Base-by-base conservation (phyloP, 2,797 vertebrate genomes). In the Orientallactaga sibirica region DNA sequence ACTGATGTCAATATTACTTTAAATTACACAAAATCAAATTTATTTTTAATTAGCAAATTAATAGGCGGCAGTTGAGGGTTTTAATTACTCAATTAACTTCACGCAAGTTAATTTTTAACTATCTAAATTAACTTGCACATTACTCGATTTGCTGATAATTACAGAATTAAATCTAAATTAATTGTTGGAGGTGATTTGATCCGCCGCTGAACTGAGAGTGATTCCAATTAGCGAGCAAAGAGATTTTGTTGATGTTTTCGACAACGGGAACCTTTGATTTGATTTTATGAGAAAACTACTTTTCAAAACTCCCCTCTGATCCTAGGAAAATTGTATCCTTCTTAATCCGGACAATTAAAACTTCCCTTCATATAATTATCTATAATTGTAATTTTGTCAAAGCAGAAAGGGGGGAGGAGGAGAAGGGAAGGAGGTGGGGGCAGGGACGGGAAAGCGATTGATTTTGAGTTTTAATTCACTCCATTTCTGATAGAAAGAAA, bases 41-140 rank as follows among this genome's bases (percentile, higher is more conserved):
- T 99, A 99, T 99, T 99, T 99, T 99, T 99, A 99, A 99, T 99
- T 99, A 99, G 99, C 99, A 99, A 99, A 99, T 99, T 99, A 99
- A 99, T 99, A 99, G 99, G 99, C 99, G 98, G 99, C 99, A 99
- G 99, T 99, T 99, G 99, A 99, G 99, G 99, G 99, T 99, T 99
- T 99, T 99, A 99, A 99, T 99, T 99, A 99, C 99, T 99, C 99
- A 99, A 99, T 99, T 99, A 99, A 99, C 99, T 99, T 99, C 99
- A 99, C 99, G 99, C 99, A 99, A 99, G 99, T 99, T 99, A 99
- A 99, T 99, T 99, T 99, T 99, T 99, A 99, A 99, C 99, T 99
- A 99, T 99, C 99, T 99, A 99, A 99, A 99, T 99, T 99, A 99
- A 99, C 99, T 99, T 99, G 99, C 99, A 99, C 99, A 99, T 99